Evolutionary conservation across 2,113 vertebrate genomes (phyloP).

Genomic region (Aleadryas rufinucha): DNA sequence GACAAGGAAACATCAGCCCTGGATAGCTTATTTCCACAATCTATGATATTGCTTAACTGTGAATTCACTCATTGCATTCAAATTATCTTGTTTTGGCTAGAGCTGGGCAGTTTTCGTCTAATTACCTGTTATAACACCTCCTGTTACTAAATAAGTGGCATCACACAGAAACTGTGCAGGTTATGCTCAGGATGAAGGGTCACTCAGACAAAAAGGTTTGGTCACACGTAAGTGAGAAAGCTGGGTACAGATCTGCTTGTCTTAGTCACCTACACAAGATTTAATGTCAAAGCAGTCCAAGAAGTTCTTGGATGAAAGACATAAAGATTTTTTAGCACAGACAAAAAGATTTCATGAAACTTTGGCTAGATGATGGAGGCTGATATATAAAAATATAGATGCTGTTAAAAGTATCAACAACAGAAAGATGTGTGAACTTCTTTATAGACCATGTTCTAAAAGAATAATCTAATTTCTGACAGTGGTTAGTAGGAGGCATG

Average conservation of each 20-base stretch:
- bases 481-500: not conserved
- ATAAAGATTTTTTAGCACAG: not conserved
- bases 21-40: not conserved
- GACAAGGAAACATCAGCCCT: not conserved
- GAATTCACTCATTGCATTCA: not conserved
- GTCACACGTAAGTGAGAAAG: fast-evolving
- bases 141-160: not conserved
- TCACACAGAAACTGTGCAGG: not conserved
- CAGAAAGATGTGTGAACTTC: not conserved
- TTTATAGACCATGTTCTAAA: not conserved
- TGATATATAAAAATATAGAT: not conserved
- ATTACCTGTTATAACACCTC: not conserved
- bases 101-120: not conserved
- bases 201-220: not conserved
- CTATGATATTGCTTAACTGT: not conserved
- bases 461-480: not conserved
- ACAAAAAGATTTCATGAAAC: not conserved
- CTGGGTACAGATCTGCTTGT: not conserved
- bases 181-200: not conserved
- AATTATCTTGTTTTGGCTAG: not conserved
- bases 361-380: not conserved
- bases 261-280: not conserved
- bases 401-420: not conserved
- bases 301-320: not conserved
- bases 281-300: not conserved